Evolutionary conservation across 2,888 invertebrate genomes (phyloP).

Genomic region (Tinea semifulvella): DNA sequence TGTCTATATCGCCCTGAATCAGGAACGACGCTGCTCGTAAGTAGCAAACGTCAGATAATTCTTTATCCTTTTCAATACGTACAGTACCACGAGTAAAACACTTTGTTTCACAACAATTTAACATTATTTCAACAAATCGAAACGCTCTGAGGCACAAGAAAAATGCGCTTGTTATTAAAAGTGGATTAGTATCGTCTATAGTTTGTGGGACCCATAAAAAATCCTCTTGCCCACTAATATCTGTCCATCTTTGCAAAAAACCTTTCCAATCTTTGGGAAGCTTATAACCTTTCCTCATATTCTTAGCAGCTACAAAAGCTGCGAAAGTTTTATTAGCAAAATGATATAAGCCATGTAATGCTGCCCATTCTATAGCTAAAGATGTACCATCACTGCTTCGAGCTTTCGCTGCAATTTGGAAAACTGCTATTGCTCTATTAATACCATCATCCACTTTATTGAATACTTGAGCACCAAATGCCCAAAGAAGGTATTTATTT

Average conservation of each 20-base stretch:
- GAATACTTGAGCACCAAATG: constrained; percentile 41
- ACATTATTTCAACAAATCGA: constrained; percentile 36
- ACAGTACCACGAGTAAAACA: constrained; percentile 37
- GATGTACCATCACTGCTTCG: constrained; percentile 44
- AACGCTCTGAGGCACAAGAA: constrained; percentile 52
- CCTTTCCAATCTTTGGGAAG: constrained; percentile 41
- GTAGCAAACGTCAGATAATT: constrained; percentile 36
- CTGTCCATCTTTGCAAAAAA: constrained; percentile 39
- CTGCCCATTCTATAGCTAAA: constrained; percentile 53
- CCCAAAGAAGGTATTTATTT: constrained; percentile 49
- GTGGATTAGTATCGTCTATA: constrained; percentile 33
- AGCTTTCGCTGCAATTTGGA: constrained; percentile 47
- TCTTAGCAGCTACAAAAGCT: constrained; percentile 43
- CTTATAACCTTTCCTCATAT: constrained; percentile 48
- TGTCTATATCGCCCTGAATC: constrained; percentile 29
- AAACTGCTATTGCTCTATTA: constrained; percentile 36
- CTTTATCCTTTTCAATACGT: constrained; percentile 20
- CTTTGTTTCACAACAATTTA: constrained; percentile 37
- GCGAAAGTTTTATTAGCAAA: constrained; percentile 29
- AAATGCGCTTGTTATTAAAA: constrained; percentile 50
- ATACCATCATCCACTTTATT: constrained; percentile 23
- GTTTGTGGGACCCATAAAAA: constrained; percentile 40
- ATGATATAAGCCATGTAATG: constrained; percentile 45
- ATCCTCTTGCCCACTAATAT: constrained; percentile 51
- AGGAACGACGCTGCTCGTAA: constrained; percentile 40